Percentiles rank a stretch among this genome's conserved stretches.
These are phyloP conservation scores for Furcula furcula DNA, from an alignment of 2,888 invertebrate genomes.

Conservation along the genomic window DNA sequence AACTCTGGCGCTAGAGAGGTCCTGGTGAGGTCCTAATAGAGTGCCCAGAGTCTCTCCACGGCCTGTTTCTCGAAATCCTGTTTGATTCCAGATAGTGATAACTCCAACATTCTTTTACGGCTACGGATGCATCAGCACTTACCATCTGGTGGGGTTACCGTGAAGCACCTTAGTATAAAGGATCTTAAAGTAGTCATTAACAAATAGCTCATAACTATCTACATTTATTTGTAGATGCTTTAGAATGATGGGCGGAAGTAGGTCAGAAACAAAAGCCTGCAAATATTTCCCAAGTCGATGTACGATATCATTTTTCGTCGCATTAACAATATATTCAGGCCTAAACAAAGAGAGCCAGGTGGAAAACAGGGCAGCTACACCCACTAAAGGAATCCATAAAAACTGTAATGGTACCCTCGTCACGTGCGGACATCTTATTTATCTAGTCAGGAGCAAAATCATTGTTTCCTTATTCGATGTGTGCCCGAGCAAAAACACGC, in stretches of 20 bases:
- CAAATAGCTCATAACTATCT: no score
- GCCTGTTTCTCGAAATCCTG: no score
- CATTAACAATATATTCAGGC: constrained; percentile 62
- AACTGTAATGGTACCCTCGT: constrained; percentile 76
- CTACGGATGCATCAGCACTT: no score
- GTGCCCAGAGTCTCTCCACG: no score
- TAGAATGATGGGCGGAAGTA: not conserved
- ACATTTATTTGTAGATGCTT: no score
- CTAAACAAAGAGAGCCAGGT: constrained; percentile 70
- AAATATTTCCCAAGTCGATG: constrained; percentile 23
- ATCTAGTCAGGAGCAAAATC: constrained; percentile 76
- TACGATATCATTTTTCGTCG: constrained; percentile 35
- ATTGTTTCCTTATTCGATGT: constrained; percentile 73
- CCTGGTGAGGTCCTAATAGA: no score
- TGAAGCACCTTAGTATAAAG: no score
- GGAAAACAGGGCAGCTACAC: constrained; percentile 44
- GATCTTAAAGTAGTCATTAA: no score
- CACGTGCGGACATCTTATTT: constrained; percentile 77
- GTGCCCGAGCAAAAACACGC: constrained; percentile 64
- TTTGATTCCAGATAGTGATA: no score
- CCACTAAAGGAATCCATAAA: constrained; percentile 73
- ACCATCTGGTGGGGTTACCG: no score
- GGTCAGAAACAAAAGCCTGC: not conserved
- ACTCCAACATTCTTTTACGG: no score
- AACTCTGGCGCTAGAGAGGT: no score